Evolutionary conservation across 1,140 invertebrate species (phyloP), one percentile per base, ranked within the genome.

Genomic region (Papilio polyxenes): DNA sequence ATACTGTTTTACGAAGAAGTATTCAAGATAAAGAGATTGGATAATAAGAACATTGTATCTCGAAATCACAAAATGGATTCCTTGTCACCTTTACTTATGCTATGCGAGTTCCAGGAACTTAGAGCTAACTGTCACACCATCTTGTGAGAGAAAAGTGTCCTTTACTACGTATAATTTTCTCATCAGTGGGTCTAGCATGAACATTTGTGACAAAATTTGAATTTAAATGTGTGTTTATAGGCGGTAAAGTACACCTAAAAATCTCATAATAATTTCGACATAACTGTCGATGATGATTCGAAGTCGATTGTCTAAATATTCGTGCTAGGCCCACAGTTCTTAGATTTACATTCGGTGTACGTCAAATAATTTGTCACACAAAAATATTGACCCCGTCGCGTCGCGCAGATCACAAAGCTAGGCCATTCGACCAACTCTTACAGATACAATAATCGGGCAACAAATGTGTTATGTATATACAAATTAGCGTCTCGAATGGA

Each of bases 401-500:
- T 49, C 37, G n/a, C 62, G 78, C 78, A 80, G 78, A 77, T 77
- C 49, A 77, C 75, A 20, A 44, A 80, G 78, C 56, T 80, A 80
- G 78, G 78, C 44, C 59, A 79, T 31, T 31, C 75, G 48, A 65
- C 59, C 78, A 80, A 40, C 56, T n/a, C 56, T 31, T 76, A 49
- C n/a, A 80, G 59, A 65, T 80, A 69, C 59, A 80, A 80, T 80
- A 80, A 80, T 80, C 78, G 78, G 51, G 20, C 56, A 65, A 80
- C 56, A 80, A 65, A 80, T 80, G 75, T 81, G 74, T 82, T 84
- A 85, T 84, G 80, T 80, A 83, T 80, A 80, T 56, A 81, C 79
- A 86, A 89, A 90, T 89, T 88, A 88, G 86, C 84, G 87, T 90
- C 85, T 87, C 84, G 87, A 86, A 89, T 90, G 81, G 77, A 78